phyloP scores from a whole-genome alignment of 1,140 invertebrate species.

The Drosophila simulans region DNA sequence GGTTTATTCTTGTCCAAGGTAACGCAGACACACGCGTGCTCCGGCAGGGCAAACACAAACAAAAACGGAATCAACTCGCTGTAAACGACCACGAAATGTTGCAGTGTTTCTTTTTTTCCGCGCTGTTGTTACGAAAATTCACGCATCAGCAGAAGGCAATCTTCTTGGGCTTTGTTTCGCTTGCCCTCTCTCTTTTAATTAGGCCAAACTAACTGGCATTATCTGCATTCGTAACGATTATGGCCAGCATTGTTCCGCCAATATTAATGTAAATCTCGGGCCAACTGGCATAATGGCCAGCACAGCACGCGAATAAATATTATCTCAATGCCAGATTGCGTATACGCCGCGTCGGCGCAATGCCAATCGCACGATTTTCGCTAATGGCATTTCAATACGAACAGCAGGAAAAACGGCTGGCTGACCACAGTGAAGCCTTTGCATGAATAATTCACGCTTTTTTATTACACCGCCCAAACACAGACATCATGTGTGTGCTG shows the following conservation, averaged over 20 bases:
- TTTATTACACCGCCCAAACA: conserved; percentile 48
- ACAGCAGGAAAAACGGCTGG: conserved; percentile 25
- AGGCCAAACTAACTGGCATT: conserved; percentile 44
- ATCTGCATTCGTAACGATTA: conserved; percentile 44
- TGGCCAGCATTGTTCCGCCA: conserved; percentile 60
- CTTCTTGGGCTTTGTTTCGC: conserved; percentile 38
- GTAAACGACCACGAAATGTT: conserved; percentile 35
- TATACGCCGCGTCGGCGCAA: conserved; percentile 63
- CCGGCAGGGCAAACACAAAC: conserved; percentile 31
- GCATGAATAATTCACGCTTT: conserved; percentile 67
- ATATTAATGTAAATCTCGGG: conserved; percentile 64
- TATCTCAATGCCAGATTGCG: conserved; percentile 59
- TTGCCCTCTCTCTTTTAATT: conserved; percentile 46
- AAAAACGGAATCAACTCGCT: conserved; percentile 40
- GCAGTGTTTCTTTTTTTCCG: conserved; percentile 19
- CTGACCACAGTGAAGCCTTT: conserved; percentile 65
- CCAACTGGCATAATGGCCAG: conserved; percentile 4
- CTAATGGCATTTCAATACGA: conserved; percentile 78
- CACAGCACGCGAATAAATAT: conserved; percentile 18
- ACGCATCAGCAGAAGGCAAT: conserved; percentile 44
- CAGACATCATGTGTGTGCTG: conserved; percentile 36
- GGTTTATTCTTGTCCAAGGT: conserved; percentile 54
- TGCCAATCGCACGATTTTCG: conserved; percentile 30
- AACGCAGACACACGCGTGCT: conserved; percentile 45
- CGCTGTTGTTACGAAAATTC: conserved; percentile 24